Evolutionary conservation across 2,113 vertebrate species (phyloP), one percentile per base, ranked within the genome.

Genomic region (Calidris pugnax): DNA sequence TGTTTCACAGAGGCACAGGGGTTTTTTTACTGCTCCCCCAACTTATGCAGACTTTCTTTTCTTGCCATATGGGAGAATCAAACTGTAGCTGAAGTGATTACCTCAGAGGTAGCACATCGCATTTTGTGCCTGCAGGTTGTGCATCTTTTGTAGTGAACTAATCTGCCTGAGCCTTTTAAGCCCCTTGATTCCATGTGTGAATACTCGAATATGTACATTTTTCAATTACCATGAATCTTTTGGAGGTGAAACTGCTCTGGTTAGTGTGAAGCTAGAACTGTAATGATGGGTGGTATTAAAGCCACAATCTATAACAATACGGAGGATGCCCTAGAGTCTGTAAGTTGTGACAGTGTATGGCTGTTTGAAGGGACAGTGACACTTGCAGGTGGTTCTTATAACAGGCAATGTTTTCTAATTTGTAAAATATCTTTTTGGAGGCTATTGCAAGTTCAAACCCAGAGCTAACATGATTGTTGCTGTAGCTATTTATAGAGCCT

Each of bases 401-500:
- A 51, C 24, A 51, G 62, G 14, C 26, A 10, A 0, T 1, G 5
- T 5, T 72, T 83, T 76, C 30, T 60, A 3, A 24, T 62, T 55
- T 75, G 8, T 14, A 19, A 69, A 7, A 1, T 20, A 7, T 2
- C 8, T 28, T 59, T 74, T 21, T 7, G 26, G 60, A 53, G 57
- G 37, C 22, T 23, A 8, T 57, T 35, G 7, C 1, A 22, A 68
- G 63, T 63, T 82, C 10, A 9, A 26, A 15, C 2, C n/a, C 39
- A 0, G 0, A 79, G 83, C 62, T 76, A 43, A 39, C 20, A 7
- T 2, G 3, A 12, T 45, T 32, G 0, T 28, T 64, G 51, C 55
- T 77, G 76, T 21, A 69, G 59, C 39, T 96, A 76, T 92, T 97
- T 88, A 77, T 66, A 69, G 80, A 77, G 91, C 33, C 69, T 89